Base-by-base conservation (phyloP, 2,113 vertebrate species). In the Monopterus albus region DNA sequence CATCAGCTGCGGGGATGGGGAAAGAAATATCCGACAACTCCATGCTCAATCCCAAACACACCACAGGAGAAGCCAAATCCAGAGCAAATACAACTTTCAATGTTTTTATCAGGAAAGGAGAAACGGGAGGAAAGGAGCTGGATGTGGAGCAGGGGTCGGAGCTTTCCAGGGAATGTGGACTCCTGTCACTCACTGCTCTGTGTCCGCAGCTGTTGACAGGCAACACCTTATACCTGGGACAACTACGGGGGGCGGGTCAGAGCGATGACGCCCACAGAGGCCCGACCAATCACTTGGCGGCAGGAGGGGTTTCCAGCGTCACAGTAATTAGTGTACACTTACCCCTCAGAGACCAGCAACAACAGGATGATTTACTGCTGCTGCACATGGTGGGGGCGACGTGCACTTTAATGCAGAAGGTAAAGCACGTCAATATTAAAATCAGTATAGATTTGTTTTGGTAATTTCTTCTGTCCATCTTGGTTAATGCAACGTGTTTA, bases 21-120 rank as follows among this genome's bases (percentile, higher is more conserved):
- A 98, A 96, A 42, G 96, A 94, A 76, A 95, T 94, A 84, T 98
- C 97, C 61, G 95, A 87, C 89, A 97, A 86, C 90, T 97, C 96
- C 93, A 98, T 96, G 56, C 78, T 78, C 62, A 75, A 69, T 46
- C 57, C 60, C 29, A 17, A 23, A 62, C 49, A 12, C 36, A 35
- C 17, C 40, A 0, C 13, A 15, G 14, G 38, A 11, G 42, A 67
- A 40, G 62, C 57, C 14, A 21, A 63, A 53, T 66, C 63, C 62
- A 79, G 36, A 33, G 57, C 23, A 5, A 4, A 31, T 7, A 25
- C 4, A 42, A 33, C 38, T n/a, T n/a, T n/a, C n/a, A n/a, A n/a
- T n/a, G n/a, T n/a, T 17, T 28, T 31, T n/a, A n/a, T n/a, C 47
- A n/a, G 38, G 35, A 25, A 31, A n/a, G 38, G n/a, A 12, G 33